Evolutionary conservation across 1,140 invertebrate species (phyloP), one percentile per base, ranked within the genome.

Genomic region (Nasonia longicornis): DNA sequence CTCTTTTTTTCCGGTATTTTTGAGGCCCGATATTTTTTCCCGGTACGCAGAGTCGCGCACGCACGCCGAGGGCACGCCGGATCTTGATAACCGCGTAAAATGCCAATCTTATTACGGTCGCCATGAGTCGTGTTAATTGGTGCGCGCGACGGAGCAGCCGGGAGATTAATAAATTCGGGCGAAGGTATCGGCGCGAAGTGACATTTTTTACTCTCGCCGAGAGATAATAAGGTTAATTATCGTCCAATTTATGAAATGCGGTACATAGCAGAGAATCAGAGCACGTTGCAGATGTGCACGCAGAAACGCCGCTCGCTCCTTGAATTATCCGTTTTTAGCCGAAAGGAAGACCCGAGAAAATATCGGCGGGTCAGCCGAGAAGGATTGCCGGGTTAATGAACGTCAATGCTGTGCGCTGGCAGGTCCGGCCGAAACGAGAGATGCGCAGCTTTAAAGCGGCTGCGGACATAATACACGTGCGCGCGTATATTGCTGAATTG

Each of bases 401-500:
- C 77, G 82, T 75, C 77, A 80, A 74, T 79, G 75, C 38, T 73
- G 63, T 29, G 35, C 29, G 12, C 20, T 66, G n/a, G 11, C 63
- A n/a, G n/a, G 20, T 12, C 63, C 63, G 26, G 63, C 8, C 63
- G 29, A 29, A 58, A 52, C 63, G 29, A 29, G 38, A 52, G 72
- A 80, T 73, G 66, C 74, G 35, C 35, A 26, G 26, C 31, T 70
- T 80, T 76, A 70, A 76, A 84, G 84, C 86, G 85, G 84, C 31
- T 35, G 31, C 86, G 63, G 20, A 11, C 45, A 22, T 63, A n/a
- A 29, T 52, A 31, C 48, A 31, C 26, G 78, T 12, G 26, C 11
- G 78, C n/a, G 26, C 6, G 86, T 90, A 90, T 88, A 91, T 89
- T 88, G 89, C 84, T 89, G 89, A 90, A 90, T 90, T 90, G 90